Conservation (phyloP, 2,888 invertebrate species). For the Diplazon laetatorius region DNA sequence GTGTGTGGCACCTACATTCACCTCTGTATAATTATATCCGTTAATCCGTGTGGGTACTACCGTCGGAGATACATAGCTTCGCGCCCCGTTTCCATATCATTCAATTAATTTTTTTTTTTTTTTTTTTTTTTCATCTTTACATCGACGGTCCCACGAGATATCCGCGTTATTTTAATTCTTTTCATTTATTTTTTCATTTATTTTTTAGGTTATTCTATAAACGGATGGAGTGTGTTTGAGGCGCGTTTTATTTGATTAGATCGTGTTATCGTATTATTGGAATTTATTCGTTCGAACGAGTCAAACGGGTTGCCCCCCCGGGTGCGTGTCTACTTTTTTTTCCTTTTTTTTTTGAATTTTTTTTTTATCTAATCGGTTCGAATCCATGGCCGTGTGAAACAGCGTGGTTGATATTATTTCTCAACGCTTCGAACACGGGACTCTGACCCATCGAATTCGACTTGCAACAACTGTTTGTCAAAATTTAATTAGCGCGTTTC, state of each 20-base stretch:
- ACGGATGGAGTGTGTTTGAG: neutral
- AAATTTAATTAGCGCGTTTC: no score
- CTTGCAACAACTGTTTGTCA: no score
- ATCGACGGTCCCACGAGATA: neutral
- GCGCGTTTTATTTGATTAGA: conserved; percentile 3
- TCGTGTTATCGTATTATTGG: conserved; percentile 10
- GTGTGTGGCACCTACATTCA: conserved; percentile 36
- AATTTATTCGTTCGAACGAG: neutral
- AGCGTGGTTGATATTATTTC: conserved; percentile 71
- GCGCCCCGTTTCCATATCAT: conserved; percentile 54
- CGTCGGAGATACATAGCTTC: conserved; percentile 49
- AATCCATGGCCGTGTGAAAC: conserved; percentile 70
- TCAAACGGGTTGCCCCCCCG: conserved; percentile 34
- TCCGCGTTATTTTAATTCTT: no score
- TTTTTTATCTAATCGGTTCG: neutral
- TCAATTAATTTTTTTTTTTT: conserved; percentile 60
- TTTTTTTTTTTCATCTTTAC: conserved; percentile 54
- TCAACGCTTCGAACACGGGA: conserved; percentile 67
- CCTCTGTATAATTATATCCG: conserved; percentile 51
- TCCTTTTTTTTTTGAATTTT: neutral
- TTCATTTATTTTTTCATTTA: no score
- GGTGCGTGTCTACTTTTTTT: no score
- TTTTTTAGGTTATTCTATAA: conserved; percentile 10
- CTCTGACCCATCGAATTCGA: neutral
- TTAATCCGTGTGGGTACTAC: conserved; percentile 50